Evolutionary conservation across 2,113 vertebrate species (phyloP).

Genomic region (Procavia capensis): DNA sequence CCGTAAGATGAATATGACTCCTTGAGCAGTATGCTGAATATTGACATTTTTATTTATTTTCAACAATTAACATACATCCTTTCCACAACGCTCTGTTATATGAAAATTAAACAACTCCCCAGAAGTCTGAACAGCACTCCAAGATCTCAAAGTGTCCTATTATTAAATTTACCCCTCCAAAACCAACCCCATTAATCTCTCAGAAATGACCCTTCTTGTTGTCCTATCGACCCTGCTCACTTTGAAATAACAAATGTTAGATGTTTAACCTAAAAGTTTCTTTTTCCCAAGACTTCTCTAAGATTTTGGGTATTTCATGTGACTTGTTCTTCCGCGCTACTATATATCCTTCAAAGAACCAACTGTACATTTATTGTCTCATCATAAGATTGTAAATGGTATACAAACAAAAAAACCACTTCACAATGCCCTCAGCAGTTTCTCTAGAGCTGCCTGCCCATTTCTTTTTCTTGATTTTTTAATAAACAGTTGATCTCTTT

Average conservation of each 20-base stretch:
- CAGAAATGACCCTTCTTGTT: background rate
- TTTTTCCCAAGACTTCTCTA: background rate
- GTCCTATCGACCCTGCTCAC: background rate
- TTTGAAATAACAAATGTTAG: background rate
- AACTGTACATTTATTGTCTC: background rate
- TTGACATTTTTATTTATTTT: background rate
- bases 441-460: background rate
- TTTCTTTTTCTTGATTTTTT: background rate
- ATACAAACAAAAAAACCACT: background rate
- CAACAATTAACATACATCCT: background rate
- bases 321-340: background rate
- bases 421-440: background rate
- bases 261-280: background rate
- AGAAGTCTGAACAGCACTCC: background rate
- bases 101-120: background rate
- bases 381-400: background rate
- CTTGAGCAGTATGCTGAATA: background rate
- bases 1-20: background rate
- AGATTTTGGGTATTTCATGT: background rate
- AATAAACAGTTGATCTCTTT: background rate
- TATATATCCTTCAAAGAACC: background rate
- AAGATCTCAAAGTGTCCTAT: background rate
- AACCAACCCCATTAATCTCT: background rate
- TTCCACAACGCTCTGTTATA: background rate
- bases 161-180: background rate